Conservation (phyloP, 2,888 invertebrate genomes). For the Quadriops clusia region DNA sequence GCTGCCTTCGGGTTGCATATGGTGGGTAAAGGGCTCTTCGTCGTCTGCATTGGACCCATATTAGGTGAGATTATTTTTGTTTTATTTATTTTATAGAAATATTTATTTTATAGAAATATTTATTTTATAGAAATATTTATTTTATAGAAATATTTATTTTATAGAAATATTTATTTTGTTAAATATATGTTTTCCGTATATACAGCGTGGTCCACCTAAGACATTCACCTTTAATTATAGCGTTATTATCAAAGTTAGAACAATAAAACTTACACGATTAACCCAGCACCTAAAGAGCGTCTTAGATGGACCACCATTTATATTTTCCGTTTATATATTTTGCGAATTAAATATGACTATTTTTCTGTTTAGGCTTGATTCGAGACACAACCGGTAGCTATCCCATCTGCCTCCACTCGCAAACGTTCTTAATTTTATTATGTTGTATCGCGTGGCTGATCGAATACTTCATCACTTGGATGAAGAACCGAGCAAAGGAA, state of each 20-base stretch:
- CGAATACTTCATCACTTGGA: slow-evolving; percentile 41
- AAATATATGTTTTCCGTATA: not conserved
- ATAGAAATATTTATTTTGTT: not conserved
- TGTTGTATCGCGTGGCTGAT: slow-evolving; percentile 59
- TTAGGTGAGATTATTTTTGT: slow-evolving; percentile 44
- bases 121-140: not conserved
- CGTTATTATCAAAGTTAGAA: too few species aligned
- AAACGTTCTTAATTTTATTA: slow-evolving; percentile 55
- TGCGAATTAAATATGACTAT: slow-evolving; percentile 7
- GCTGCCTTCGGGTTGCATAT: slow-evolving; percentile 68
- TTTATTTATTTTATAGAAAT: not conserved
- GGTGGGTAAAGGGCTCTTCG: slow-evolving; percentile 63
- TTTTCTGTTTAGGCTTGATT: slow-evolving; percentile 48
- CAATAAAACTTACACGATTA: too few species aligned
- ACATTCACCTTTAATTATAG: too few species aligned
- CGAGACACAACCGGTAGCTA: slow-evolving; percentile 57
- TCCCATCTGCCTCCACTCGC: slow-evolving; percentile 58
- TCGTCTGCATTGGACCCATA: slow-evolving; percentile 55
- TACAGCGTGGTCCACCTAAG: too few species aligned
- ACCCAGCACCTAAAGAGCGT: too few species aligned
- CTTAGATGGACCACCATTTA: too few species aligned
- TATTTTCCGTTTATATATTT: too few species aligned
- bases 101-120: not conserved
- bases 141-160: not conserved
- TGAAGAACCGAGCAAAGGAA: slow-evolving; percentile 35